phyloP scores from a whole-genome alignment of 1,140 invertebrate genomes.

The Diprion similis region DNA sequence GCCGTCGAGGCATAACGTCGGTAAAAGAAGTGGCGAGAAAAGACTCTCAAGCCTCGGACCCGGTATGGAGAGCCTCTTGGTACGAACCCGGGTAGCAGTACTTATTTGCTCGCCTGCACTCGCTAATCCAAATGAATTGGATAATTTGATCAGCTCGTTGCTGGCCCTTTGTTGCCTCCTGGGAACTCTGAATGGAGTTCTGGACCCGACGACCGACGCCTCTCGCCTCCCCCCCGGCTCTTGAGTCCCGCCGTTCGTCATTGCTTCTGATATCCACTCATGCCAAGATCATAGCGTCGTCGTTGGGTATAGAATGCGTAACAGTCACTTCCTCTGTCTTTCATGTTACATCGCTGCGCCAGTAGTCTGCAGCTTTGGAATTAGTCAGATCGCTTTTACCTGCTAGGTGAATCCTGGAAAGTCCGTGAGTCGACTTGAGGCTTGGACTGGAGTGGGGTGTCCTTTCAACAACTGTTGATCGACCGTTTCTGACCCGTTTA shows the following conservation, averaged over 20 bases:
- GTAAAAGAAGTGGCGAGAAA: not conserved
- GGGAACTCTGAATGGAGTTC: constrained; percentile 60
- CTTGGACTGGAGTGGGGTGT: not conserved
- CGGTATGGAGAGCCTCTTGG: not conserved
- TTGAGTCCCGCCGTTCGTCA: not conserved
- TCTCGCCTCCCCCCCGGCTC: constrained; percentile 20
- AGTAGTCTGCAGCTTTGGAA: too few relatives aligned
- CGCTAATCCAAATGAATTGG: constrained; percentile 63
- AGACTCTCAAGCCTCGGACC: not conserved
- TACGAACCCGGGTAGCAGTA: constrained; percentile 25
- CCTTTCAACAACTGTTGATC: not conserved
- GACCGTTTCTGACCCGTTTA: not conserved
- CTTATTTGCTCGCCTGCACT: constrained; percentile 51
- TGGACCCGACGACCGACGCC: constrained; percentile 36
- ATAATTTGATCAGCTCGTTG: constrained; percentile 64
- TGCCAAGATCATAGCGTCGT: constrained; percentile 31
- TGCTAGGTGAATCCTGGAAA: too few relatives aligned
- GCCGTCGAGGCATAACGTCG: not conserved
- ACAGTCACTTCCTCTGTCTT: constrained; percentile 24
- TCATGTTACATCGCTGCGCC: not conserved
- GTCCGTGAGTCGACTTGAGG: not conserved
- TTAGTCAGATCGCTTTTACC: too few relatives aligned
- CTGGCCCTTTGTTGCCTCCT: constrained; percentile 63
- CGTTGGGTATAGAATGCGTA: constrained; percentile 29
- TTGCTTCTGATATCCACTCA: constrained; percentile 31